phyloP scores from a whole-genome alignment of 2,113 vertebrate species.

The Chloebia gouldiae region DNA sequence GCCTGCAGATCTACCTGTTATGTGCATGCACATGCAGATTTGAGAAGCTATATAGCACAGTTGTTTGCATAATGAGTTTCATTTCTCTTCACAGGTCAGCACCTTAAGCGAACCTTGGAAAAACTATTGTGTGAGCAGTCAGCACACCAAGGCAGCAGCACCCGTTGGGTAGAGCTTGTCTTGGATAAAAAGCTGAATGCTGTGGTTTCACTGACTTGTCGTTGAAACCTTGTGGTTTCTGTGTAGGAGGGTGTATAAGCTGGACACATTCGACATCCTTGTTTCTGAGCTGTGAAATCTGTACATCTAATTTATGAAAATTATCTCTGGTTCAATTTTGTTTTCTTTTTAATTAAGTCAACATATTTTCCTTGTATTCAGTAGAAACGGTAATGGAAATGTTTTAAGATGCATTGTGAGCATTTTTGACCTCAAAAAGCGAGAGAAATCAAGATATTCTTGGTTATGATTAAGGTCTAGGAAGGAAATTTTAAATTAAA shows the following conservation, averaged over 20 bases:
- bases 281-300: slow-evolving; percentile 67
- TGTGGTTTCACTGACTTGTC: slow-evolving; percentile 45
- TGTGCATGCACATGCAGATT: not conserved
- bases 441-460: slow-evolving; percentile 4
- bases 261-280: slow-evolving; percentile 65
- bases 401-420: slow-evolving; percentile 53
- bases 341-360: slow-evolving; percentile 64
- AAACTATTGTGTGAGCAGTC: slow-evolving; percentile 43
- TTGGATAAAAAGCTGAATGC: slow-evolving; percentile 51
- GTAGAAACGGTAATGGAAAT: slow-evolving; percentile 69
- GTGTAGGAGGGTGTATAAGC: slow-evolving; percentile 64
- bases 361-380: slow-evolving; percentile 57
- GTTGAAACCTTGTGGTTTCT: slow-evolving; percentile 64
- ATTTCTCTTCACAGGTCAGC: slow-evolving; percentile 61
- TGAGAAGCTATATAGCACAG: not conserved
- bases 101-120: slow-evolving; percentile 53
- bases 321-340: slow-evolving; percentile 57
- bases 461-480: not conserved
- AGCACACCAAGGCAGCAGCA: not conserved
- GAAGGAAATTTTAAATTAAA: slow-evolving; percentile 26
- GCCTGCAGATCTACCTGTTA: not conserved
- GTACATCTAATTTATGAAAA: slow-evolving; percentile 65
- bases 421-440: slow-evolving; percentile 36
- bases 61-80: slow-evolving; percentile 61
- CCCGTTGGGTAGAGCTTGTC: not conserved